phyloP scores from a whole-genome alignment of 2,888 invertebrate species.

The Drosophila atripex region DNA sequence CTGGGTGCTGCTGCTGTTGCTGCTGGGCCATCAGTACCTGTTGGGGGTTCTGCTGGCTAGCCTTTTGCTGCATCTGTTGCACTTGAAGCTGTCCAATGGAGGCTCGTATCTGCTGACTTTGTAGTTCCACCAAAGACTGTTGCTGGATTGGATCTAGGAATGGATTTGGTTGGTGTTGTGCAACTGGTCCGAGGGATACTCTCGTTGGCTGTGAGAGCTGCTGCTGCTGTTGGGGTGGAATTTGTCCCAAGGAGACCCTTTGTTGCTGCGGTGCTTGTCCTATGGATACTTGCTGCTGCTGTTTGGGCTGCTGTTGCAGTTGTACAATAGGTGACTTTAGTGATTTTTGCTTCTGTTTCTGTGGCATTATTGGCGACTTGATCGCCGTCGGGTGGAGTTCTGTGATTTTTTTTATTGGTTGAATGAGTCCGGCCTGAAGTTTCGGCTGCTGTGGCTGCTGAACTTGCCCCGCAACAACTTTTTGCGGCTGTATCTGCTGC shows the following conservation, averaged over 20 bases:
- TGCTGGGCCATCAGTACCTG: not conserved
- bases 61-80: not conserved
- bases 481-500: conserved; percentile 12
- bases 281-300: conserved; percentile 15
- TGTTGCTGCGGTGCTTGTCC: conserved; percentile 12
- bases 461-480: not conserved
- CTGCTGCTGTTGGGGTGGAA: not conserved
- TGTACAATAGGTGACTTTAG: conserved; percentile 7
- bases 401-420: not conserved
- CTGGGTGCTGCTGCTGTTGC: not conserved
- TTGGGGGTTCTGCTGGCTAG: not conserved
- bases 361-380: not conserved
- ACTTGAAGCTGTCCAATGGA: not conserved
- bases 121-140: not conserved
- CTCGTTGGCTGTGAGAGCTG: conserved; percentile 6
- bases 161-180: not conserved
- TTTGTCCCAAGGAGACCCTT: conserved; percentile 7
- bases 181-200: not conserved
- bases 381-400: not conserved
- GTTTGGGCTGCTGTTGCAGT: conserved; percentile 13
- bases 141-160: not conserved
- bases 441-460: conserved; percentile 12
- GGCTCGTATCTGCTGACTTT: not conserved
- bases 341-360: conserved; percentile 1
- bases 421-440: conserved; percentile 10